These are phyloP conservation scores for Plodia interpunctella DNA, from an alignment of 1,140 invertebrate species.

Conservation along the genomic window DNA sequence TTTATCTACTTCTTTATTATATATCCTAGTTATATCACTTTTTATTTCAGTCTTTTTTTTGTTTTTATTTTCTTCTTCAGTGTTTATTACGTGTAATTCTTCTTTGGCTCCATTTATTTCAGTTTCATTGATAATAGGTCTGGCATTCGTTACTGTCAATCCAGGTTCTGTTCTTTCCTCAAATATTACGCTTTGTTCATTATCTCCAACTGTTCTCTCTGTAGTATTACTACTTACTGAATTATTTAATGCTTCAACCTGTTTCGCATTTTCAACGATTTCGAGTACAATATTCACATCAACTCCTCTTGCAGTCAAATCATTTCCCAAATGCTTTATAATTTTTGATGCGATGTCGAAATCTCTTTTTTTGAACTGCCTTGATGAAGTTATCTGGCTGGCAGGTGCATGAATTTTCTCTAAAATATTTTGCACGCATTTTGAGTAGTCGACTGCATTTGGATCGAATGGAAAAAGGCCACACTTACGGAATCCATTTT, in stretches of 20 bases:
- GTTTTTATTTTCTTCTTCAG: too few relatives aligned
- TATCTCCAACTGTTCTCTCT: slow-evolving; percentile 8
- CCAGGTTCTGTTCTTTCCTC: slow-evolving; percentile 10
- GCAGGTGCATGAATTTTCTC: too few relatives aligned
- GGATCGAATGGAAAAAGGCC: too few relatives aligned
- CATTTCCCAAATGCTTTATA: slow-evolving; percentile 6
- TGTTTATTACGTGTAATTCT: too few relatives aligned
- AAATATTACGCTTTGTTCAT: neutral
- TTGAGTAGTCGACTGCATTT: too few relatives aligned
- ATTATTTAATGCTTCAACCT: slow-evolving; percentile 2
- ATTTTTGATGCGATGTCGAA: slow-evolving; percentile 10
- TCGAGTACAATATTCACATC: slow-evolving; percentile 8
- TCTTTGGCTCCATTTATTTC: too few relatives aligned
- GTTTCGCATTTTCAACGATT: slow-evolving; percentile 11
- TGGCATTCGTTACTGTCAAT: neutral
- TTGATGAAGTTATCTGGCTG: slow-evolving; percentile 3
- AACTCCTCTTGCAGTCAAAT: slow-evolving; percentile 8
- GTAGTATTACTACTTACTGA: slow-evolving; percentile 8
- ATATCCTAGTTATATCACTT: too few relatives aligned
- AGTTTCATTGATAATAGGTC: too few relatives aligned
- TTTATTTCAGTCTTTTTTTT: too few relatives aligned
- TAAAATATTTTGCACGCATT: too few relatives aligned
- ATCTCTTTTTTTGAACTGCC: slow-evolving; percentile 5
- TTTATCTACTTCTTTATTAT: too few relatives aligned
- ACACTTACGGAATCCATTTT: too few relatives aligned